These are phyloP conservation scores for Herpailurus yagouaroundi DNA, from an alignment of 2,113 vertebrate species.

Conservation along the genomic window DNA sequence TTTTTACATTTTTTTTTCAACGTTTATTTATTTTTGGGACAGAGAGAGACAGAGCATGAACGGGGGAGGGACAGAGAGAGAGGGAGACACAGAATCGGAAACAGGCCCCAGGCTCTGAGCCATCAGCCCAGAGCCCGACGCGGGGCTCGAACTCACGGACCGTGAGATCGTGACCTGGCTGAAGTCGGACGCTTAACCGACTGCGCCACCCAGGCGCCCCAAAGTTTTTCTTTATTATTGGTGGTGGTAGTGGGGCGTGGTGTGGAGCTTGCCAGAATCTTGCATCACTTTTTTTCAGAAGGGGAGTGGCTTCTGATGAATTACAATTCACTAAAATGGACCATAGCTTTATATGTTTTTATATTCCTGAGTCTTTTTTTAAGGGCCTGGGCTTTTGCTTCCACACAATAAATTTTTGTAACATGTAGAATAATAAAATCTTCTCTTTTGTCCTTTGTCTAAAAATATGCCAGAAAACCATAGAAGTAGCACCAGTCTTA, in stretches of 20 bases:
- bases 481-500: neutral
- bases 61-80: too few species aligned
- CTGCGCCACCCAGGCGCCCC: too few species aligned
- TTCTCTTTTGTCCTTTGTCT: slow-evolving; percentile 36
- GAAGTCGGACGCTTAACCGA: too few species aligned
- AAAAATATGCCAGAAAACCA: neutral
- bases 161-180: too few species aligned
- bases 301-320: neutral
- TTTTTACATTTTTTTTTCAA: too few species aligned
- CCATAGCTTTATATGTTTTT: neutral
- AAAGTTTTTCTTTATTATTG: neutral
- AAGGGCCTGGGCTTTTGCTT: slow-evolving; percentile 8
- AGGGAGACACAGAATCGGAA: too few species aligned
- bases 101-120: too few species aligned
- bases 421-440: neutral
- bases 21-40: too few species aligned
- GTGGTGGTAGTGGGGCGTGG: neutral
- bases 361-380: slow-evolving; percentile 9
- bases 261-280: neutral
- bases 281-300: neutral
- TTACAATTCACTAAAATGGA: neutral
- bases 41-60: too few species aligned
- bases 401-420: neutral
- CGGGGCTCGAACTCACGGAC: too few species aligned
- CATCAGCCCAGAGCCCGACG: too few species aligned